Evolutionary conservation across 1,140 invertebrate genomes (phyloP).

Genomic region (Colletes gigas): DNA sequence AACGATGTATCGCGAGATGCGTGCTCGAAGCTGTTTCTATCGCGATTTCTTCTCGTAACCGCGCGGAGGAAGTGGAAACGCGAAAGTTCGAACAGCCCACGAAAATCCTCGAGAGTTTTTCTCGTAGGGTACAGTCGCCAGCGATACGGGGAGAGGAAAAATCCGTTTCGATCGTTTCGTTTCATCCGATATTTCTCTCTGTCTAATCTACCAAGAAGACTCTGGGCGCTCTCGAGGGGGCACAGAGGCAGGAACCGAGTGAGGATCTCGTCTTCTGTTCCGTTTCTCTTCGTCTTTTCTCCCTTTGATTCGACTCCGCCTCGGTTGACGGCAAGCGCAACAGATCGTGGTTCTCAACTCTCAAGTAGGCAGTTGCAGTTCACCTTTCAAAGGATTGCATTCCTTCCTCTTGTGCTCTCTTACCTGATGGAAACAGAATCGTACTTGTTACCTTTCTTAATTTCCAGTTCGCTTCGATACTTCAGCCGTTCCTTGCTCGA

Average conservation of each 20-base stretch:
- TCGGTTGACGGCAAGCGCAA: conserved; percentile 24
- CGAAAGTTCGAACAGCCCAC: conserved; percentile 2
- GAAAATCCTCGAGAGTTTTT: conserved; percentile 24
- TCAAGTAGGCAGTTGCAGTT: conserved; percentile 37
- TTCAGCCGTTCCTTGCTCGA: background rate
- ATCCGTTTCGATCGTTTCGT: conserved; percentile 13
- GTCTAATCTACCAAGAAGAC: background rate
- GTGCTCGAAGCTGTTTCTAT: no score
- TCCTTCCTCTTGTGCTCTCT: background rate
- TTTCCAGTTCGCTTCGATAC: background rate
- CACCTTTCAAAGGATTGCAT: conserved; percentile 16
- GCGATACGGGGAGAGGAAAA: background rate
- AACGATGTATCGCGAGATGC: no score
- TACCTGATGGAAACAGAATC: background rate
- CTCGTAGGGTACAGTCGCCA: background rate
- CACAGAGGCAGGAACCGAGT: conserved; percentile 3
- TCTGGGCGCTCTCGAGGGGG: conserved; percentile 1
- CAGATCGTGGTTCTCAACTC: conserved; percentile 53
- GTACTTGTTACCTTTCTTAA: background rate
- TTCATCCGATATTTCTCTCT: background rate
- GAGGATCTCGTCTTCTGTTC: conserved; percentile 37
- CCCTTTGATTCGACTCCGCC: conserved; percentile 41
- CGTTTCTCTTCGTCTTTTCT: conserved; percentile 26
- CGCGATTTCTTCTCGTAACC: conserved; percentile 5
- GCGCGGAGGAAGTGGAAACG: background rate